Conservation (phyloP, 2,113 vertebrate species). For the Cynoglossus semilaevis region DNA sequence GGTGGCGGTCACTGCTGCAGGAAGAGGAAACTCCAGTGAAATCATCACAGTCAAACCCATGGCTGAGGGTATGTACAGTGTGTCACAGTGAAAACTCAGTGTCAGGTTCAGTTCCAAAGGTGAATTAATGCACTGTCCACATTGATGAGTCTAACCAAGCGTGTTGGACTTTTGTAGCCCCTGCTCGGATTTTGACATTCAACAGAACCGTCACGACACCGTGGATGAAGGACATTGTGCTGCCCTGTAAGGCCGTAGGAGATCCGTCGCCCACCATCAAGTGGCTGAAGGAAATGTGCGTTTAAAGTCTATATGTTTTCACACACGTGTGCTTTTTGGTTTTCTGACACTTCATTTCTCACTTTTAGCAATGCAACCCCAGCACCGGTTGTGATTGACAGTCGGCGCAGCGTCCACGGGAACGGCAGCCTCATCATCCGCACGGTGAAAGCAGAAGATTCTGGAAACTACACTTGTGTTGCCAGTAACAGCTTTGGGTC, state of each 20-base stretch:
- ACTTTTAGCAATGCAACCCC: slow-evolving; percentile 88
- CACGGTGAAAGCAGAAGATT: slow-evolving; percentile 96
- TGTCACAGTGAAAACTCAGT: not conserved
- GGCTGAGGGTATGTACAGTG: slow-evolving; percentile 83
- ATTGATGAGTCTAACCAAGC: too few relatives aligned
- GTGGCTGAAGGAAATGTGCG: slow-evolving; percentile 98
- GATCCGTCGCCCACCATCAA: slow-evolving; percentile 93
- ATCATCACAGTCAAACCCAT: slow-evolving; percentile 93
- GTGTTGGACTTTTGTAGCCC: slow-evolving; percentile 75
- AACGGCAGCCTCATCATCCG: slow-evolving; percentile 97
- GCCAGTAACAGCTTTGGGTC: slow-evolving; percentile 96
- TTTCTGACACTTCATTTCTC: not conserved
- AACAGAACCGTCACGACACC: slow-evolving; percentile 94
- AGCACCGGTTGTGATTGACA: slow-evolving; percentile 90
- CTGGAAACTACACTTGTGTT: slow-evolving; percentile 94
- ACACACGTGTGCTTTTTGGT: not conserved
- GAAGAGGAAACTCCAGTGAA: slow-evolving; percentile 92
- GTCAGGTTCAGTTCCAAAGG: too few relatives aligned
- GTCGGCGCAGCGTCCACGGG: slow-evolving; percentile 89
- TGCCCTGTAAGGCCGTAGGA: slow-evolving; percentile 94
- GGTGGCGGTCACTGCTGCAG: slow-evolving; percentile 92
- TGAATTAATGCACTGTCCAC: too few relatives aligned
- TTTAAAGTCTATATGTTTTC: not conserved
- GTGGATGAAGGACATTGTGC: slow-evolving; percentile 96
- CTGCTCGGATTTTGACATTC: slow-evolving; percentile 93